Conservation (phyloP, 2,888 invertebrate genomes). For the Diaprepes abbreviatus region DNA sequence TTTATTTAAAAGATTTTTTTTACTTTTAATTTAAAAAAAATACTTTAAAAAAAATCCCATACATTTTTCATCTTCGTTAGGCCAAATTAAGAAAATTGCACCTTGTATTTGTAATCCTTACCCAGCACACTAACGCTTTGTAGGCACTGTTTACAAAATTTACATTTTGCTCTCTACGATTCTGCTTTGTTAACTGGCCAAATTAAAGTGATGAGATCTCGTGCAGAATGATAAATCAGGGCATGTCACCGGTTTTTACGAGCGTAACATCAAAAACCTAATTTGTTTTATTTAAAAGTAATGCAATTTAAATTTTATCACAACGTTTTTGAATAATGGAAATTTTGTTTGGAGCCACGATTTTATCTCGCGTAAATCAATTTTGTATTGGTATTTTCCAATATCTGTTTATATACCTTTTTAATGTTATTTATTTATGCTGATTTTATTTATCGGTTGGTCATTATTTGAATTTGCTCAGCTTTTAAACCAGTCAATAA, state of each 20-base stretch:
- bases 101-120: too few species aligned
- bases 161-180: not conserved
- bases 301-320: slow-evolving; percentile 12
- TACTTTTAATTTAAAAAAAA: too few species aligned
- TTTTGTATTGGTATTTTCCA: too few species aligned
- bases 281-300: slow-evolving; percentile 12
- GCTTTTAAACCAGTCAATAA: too few species aligned
- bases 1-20: too few species aligned
- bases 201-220: slow-evolving; percentile 14
- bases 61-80: too few species aligned
- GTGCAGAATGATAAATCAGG: slow-evolving; percentile 11
- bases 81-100: too few species aligned
- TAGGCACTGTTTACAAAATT: not conserved
- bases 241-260: slow-evolving; percentile 1
- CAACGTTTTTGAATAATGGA: not conserved
- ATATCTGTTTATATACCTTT: too few species aligned
- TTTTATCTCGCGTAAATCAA: not conserved
- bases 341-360: not conserved
- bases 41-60: too few species aligned
- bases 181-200: slow-evolving; percentile 9
- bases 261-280: slow-evolving; percentile 8
- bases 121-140: not conserved
- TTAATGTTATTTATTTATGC: too few species aligned
- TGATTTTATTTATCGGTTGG: too few species aligned
- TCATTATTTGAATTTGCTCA: too few species aligned